These are phyloP conservation scores for Philaethria dido DNA, from an alignment of 2,888 invertebrate species.

Conservation along the genomic window DNA sequence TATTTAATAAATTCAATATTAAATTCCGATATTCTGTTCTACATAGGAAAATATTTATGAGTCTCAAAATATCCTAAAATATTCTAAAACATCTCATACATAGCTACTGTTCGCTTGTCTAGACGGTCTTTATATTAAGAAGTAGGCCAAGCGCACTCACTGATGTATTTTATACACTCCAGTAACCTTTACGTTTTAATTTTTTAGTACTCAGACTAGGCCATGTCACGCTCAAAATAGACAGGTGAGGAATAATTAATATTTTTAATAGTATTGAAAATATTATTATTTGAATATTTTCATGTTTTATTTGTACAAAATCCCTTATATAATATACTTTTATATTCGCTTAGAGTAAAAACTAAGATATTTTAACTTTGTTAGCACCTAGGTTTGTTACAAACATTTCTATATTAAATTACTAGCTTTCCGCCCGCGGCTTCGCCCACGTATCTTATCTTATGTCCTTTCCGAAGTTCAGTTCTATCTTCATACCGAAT, in stretches of 20 bases:
- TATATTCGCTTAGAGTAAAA: no score
- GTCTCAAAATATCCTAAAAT: neutral
- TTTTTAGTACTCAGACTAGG: slow-evolving; percentile 38
- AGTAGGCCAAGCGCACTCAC: slow-evolving; percentile 38
- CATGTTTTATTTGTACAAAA: neutral
- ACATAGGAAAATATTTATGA: neutral
- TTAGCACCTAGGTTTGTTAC: no score
- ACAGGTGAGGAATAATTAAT: slow-evolving; percentile 10
- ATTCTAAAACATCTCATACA: neutral
- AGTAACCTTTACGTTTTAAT: slow-evolving; percentile 39
- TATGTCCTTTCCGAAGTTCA: no score
- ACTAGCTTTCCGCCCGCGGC: no score
- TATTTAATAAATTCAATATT: no score
- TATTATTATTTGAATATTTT: neutral
- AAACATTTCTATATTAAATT: no score
- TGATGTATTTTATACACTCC: slow-evolving; percentile 41
- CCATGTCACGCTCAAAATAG: slow-evolving; percentile 34
- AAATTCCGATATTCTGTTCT: no score
- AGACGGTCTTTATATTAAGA: slow-evolving; percentile 36
- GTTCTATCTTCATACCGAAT: no score
- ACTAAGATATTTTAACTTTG: no score
- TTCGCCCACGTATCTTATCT: no score
- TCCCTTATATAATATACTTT: neutral
- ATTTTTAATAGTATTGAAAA: neutral
- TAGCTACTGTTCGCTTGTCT: slow-evolving; percentile 36